Base-by-base conservation (phyloP, 2,113 vertebrate species). In the Mobula hypostoma region DNA sequence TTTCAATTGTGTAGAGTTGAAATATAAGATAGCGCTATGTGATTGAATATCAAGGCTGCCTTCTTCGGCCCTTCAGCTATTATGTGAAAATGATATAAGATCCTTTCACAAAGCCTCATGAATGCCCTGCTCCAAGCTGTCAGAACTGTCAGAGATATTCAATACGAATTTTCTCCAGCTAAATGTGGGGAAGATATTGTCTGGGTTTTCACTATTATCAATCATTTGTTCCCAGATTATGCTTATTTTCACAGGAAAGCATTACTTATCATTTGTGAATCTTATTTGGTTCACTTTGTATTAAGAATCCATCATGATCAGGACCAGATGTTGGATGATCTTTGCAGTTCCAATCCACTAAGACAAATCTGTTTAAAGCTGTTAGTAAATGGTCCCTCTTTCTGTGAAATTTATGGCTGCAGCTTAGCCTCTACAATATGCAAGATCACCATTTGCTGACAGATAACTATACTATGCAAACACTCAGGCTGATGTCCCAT, bases 401-500 rank as follows among this genome's bases (percentile, higher is more conserved):
- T 68, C 29, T 72, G 36, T 5, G 36, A 58, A 92, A 7, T 9
- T 70, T 92, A 15, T 66, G 19, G 66, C n/a, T 40, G 68, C 32
- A 92, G 61, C 29, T 24, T n/a, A 66, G 68, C 40, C 27, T 19
- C 19, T 93, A 12, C 70, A 74, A 93, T 74, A 8, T 76, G 36
- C 40, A 74, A 48, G 68, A 74, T 56, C 36, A 48, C 36, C 40
- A 93, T 74, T 40, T 93, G 70, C 66, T 93, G 91, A 93, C 91
- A 24, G 88, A 92, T 92, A 40, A 70, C 66, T 91, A n/a, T 70
- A 91, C 19, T 92, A 72, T 36, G 70, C 19, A 70, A 92, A 70
- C 88, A 72, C 83, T 11, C 83, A 61, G 24, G 7, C 61, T 87
- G 83, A 87, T 56, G 58, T 87, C 83, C 61, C 61, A 90, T 32